Base-by-base conservation (phyloP, 2,888 invertebrate genomes). In the Agrypnus murinus region DNA sequence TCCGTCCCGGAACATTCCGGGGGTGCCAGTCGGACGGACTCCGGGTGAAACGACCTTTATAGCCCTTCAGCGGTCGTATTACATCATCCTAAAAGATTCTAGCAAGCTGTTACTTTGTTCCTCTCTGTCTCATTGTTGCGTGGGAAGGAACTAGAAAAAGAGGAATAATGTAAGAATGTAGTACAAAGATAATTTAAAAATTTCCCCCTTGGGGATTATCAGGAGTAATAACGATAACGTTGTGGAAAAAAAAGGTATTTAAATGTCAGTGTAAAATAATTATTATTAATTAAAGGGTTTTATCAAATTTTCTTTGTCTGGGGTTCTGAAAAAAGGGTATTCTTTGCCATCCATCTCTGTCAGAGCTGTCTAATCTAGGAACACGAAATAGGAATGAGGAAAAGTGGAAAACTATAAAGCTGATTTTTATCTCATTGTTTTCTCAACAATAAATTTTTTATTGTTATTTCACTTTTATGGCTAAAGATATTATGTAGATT, bases 11-110 rank as follows among this genome's bases (percentile, higher is more conserved):
- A 62, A 14, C 36, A 46, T 50, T 64, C 68, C 64, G 31, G 68
- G 71, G 68, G 71, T 55, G 73, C 69, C 73, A 63, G 73, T 25
- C 73, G 32, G 73, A 14, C 71, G 64, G 73, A 71, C 67, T 71
- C 73, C 71, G 38, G 57, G 63, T 63, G 36, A 69, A 69, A 68
- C 55, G 68, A 69, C 63, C 68, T 63, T 60, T 60, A 43, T 31
- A 59, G 31, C 58, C 62, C 14, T 55, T 25, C 12, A 34, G 19
- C 60, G 45, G 40, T 40, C 40, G 19, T 58, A 15, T 17, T 38
- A 34, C n/a, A 57, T n/a, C n/a, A n/a, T 36, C 14, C 55, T n/a
- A 12, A 14, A 6, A 43, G 43, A 5, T 25, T 25, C 5, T 25
- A 25, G 5, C 25, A 25, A 25, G 25, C 5, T 14, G 14, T 8